Evolutionary conservation across 2,797 vertebrate species (phyloP).

Genomic region (Anguilla megastoma): DNA sequence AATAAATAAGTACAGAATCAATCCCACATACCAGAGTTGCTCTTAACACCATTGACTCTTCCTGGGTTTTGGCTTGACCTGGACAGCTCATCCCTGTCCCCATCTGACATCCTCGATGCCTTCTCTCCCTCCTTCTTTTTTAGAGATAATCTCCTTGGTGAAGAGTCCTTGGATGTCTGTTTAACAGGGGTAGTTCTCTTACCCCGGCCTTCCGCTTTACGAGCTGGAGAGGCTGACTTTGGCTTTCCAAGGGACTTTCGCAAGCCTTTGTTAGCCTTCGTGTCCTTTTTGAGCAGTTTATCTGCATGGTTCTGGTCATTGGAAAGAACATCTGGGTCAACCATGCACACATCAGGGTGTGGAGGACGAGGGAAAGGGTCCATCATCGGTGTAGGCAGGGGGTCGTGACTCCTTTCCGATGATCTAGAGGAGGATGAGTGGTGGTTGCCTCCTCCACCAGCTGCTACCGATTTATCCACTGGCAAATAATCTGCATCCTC

Average conservation of each 20-base stretch:
- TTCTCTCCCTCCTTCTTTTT: conserved; percentile 86
- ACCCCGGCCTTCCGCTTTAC: conserved; percentile 73
- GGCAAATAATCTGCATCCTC: conserved; percentile 94
- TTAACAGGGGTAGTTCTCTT: conserved; percentile 85
- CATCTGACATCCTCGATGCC: conserved; percentile 70
- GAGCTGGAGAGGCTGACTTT: conserved; percentile 85
- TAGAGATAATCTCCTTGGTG: conserved; percentile 72
- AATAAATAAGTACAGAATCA: not conserved
- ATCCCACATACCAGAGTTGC: conserved; percentile 71
- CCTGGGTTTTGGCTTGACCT: conserved; percentile 80
- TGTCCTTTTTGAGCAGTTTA: conserved; percentile 83
- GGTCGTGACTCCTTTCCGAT: conserved; percentile 76
- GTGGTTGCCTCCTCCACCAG: conserved; percentile 68
- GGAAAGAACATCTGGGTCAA: conserved; percentile 85
- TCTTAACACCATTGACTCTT: conserved; percentile 85
- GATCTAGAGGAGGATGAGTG: conserved; percentile 70
- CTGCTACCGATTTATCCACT: conserved; percentile 80
- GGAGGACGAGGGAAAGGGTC: conserved; percentile 87
- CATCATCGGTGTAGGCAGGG: conserved; percentile 80
- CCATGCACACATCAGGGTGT: conserved; percentile 96
- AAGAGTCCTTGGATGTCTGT: conserved; percentile 67
- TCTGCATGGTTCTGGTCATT: conserved; percentile 73
- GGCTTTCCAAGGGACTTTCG: conserved; percentile 81
- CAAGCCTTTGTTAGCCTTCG: conserved; percentile 80
- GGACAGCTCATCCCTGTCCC: conserved; percentile 80